phyloP scores from a whole-genome alignment of 2,113 vertebrate species.

The Cairina moschata region DNA sequence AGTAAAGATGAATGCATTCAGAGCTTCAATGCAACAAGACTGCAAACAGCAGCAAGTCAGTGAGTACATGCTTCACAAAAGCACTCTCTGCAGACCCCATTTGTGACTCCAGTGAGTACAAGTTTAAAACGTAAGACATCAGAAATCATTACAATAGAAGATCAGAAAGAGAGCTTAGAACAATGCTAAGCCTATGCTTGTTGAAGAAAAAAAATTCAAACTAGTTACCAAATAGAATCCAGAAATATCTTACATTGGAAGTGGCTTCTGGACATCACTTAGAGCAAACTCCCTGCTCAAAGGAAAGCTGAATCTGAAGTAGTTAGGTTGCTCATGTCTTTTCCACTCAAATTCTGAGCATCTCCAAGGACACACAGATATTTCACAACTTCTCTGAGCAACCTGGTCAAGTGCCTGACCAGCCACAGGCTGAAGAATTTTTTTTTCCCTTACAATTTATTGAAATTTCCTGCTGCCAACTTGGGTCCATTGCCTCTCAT shows the following conservation, averaged over 20 bases:
- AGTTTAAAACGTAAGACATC: background rate
- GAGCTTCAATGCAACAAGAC: background rate
- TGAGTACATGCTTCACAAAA: background rate
- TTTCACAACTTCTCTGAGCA: background rate
- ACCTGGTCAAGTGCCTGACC: background rate
- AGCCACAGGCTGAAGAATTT: no score
- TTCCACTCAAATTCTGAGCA: background rate
- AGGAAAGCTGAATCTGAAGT: background rate
- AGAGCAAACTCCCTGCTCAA: background rate
- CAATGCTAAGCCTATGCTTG: background rate
- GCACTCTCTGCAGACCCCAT: background rate
- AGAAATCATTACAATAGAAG: background rate
- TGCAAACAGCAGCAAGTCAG: no score
- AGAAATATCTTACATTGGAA: background rate
- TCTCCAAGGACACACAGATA: no score
- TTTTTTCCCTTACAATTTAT: background rate
- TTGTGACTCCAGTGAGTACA: background rate
- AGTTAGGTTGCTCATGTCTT: background rate
- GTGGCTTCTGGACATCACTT: background rate
- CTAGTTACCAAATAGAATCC: background rate
- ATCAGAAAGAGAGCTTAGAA: background rate
- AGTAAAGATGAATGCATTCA: background rate
- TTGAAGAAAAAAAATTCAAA: background rate
- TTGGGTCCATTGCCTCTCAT: background rate
- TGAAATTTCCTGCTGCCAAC: background rate